These are phyloP conservation scores for Anthoptus insignis DNA, from an alignment of 2,888 invertebrate genomes.

Conservation along the genomic window DNA sequence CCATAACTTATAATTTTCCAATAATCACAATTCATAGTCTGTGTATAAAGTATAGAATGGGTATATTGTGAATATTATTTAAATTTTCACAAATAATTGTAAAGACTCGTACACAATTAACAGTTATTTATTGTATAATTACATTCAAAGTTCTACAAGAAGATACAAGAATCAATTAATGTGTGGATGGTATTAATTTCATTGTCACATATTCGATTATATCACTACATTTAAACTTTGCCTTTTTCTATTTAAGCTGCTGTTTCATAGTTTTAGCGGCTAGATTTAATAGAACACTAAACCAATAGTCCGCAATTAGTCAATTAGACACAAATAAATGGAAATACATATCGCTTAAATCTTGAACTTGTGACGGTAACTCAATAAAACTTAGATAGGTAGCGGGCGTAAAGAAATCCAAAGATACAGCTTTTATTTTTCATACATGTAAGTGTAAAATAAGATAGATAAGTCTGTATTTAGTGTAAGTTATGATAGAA, in stretches of 20 bases:
- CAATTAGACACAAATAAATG: slow-evolving; percentile 61
- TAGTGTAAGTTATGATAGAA: slow-evolving; percentile 57
- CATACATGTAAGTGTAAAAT: slow-evolving; percentile 71
- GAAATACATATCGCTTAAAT: slow-evolving; percentile 84
- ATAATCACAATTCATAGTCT: background rate
- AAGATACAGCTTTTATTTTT: slow-evolving; percentile 84
- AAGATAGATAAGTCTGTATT: slow-evolving; percentile 66
- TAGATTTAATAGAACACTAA: slow-evolving; percentile 36
- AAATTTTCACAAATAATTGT: background rate
- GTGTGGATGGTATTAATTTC: slow-evolving; percentile 3
- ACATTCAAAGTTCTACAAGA: background rate
- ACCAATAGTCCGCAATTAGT: slow-evolving; percentile 57
- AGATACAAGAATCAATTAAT: background rate
- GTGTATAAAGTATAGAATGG: background rate
- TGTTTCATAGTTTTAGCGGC: slow-evolving; percentile 33
- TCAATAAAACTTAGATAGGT: slow-evolving; percentile 70
- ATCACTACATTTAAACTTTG: slow-evolving; percentile 12
- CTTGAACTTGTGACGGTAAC: slow-evolving; percentile 74
- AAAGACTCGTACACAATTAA: too few relatives aligned
- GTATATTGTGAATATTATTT: background rate
- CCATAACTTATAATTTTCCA: slow-evolving; percentile 26
- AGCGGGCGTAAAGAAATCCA: slow-evolving; percentile 67
- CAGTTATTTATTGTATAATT: too few relatives aligned
- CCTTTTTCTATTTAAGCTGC: slow-evolving; percentile 29
- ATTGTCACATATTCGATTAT: slow-evolving; percentile 13